Conservation (phyloP, 2,113 vertebrate species). For the Platichthys stellatus region DNA sequence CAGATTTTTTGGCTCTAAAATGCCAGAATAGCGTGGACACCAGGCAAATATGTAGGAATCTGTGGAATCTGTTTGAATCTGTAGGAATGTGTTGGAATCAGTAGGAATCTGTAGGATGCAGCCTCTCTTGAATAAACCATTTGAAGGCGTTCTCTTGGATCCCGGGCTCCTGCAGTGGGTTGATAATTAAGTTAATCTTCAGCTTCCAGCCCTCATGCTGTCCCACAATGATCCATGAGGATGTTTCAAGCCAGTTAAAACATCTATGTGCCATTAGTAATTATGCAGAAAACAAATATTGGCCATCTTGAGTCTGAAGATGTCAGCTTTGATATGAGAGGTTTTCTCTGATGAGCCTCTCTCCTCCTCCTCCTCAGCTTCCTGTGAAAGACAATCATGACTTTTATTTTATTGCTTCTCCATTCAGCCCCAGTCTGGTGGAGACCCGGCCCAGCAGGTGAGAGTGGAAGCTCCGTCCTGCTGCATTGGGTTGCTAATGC, state of each 20-base stretch:
- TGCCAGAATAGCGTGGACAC: no score
- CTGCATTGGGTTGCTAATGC: constrained; percentile 69
- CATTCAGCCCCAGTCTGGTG: constrained; percentile 34
- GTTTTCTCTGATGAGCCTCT: background rate
- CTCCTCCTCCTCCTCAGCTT: constrained; percentile 9
- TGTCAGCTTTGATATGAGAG: background rate
- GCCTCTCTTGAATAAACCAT: no score
- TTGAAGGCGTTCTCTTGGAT: no score
- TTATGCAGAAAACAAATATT: background rate
- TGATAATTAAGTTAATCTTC: no score
- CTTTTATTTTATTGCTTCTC: constrained; percentile 45
- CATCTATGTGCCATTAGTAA: background rate
- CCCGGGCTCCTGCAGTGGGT: no score
- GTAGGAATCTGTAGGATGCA: no score
- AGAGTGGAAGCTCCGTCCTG: constrained; percentile 45
- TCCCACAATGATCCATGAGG: background rate
- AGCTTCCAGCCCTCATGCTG: background rate
- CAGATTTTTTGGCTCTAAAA: no score
- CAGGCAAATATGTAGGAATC: no score
- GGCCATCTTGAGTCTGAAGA: constrained; percentile 3
- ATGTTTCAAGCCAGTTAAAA: no score
- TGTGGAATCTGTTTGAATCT: no score
- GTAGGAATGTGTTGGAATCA: no score
- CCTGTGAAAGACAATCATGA: constrained; percentile 53
- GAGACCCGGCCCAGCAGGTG: constrained; percentile 57